phyloP scores from a whole-genome alignment of 1,140 invertebrate genomes.

The Drosophila lini region DNA sequence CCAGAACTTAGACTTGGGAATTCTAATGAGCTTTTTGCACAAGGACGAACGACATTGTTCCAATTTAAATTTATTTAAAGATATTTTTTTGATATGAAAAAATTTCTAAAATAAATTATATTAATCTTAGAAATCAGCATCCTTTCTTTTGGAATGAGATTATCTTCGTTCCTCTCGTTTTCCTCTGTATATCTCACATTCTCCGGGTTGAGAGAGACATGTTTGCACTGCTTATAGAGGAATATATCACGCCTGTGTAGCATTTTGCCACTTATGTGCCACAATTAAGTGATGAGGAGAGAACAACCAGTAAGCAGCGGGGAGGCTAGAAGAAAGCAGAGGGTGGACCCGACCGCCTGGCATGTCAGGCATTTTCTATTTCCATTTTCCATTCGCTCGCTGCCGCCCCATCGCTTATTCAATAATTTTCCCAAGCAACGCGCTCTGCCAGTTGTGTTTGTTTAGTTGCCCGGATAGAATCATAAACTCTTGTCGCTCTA shows the following conservation, averaged over 20 bases:
- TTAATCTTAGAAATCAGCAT: not conserved
- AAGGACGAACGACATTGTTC: too few relatives aligned
- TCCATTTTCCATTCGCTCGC: slow-evolving; percentile 64
- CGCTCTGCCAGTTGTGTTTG: slow-evolving; percentile 66
- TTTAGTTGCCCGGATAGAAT: slow-evolving; percentile 72
- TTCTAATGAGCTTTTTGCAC: not conserved
- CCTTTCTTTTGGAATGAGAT: not conserved
- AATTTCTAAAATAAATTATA: not conserved
- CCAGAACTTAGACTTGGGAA: not conserved
- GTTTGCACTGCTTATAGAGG: slow-evolving; percentile 29
- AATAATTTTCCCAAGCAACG: slow-evolving; percentile 65
- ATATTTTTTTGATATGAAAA: too few relatives aligned
- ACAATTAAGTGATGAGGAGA: slow-evolving; percentile 48
- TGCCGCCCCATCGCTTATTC: slow-evolving; percentile 47
- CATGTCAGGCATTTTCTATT: slow-evolving; percentile 71
- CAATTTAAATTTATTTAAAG: not conserved
- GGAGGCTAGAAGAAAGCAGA: slow-evolving; percentile 5
- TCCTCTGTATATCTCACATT: slow-evolving; percentile 15
- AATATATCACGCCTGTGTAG: slow-evolving; percentile 44
- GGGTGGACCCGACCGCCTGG: slow-evolving; percentile 20
- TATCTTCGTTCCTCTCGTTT: not conserved
- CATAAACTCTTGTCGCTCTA: slow-evolving; percentile 42
- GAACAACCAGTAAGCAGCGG: slow-evolving; percentile 11
- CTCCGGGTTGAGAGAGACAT: slow-evolving; percentile 2
- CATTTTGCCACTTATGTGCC: slow-evolving; percentile 47